A percentile compares a stretch with the other conserved stretches of the same genome.
Conservation (phyloP, 2,888 invertebrate genomes). For the Plagodis dolabraria region DNA sequence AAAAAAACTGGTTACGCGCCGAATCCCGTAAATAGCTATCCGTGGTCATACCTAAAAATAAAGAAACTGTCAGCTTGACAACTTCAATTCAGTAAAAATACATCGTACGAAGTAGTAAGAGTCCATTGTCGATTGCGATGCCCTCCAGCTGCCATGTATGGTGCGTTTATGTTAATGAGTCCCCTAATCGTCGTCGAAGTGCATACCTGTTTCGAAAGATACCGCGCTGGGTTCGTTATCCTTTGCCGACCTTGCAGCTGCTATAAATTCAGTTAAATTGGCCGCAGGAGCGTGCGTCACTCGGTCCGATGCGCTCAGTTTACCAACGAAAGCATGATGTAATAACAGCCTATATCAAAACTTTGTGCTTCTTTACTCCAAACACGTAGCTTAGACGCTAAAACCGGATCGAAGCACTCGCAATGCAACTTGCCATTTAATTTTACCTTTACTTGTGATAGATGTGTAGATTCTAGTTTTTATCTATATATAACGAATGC, state of each 20-base stretch:
- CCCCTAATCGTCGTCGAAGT: conserved; percentile 44
- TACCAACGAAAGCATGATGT: conserved; percentile 58
- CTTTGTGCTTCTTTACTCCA: conserved; percentile 35
- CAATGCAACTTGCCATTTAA: conserved; percentile 58
- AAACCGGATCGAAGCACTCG: conserved; percentile 63
- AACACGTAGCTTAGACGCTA: conserved; percentile 42
- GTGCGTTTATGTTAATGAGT: conserved; percentile 34
- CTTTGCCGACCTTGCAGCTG: conserved; percentile 79
- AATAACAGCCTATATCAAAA: conserved; percentile 46
- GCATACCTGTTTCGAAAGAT: conserved; percentile 62
- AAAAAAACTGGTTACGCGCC: too few species aligned
- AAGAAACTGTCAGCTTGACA: too few species aligned
- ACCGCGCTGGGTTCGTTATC: conserved; percentile 71
- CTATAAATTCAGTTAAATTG: conserved; percentile 79
- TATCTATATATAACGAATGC: conserved; percentile 46
- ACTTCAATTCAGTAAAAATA: too few species aligned
- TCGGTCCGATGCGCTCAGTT: conserved; percentile 69
- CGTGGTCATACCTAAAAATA: too few species aligned
- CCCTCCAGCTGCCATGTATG: conserved; percentile 28
- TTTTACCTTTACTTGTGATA: conserved; percentile 65
- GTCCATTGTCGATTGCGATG: conserved; percentile 15
- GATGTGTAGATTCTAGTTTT: conserved; percentile 58
- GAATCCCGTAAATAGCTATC: too few species aligned
- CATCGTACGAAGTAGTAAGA: neutral
- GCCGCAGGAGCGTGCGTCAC: conserved; percentile 73